These are phyloP conservation scores for Graptemys geographica DNA, from an alignment of 2,797 vertebrate species.

Conservation along the genomic window DNA sequence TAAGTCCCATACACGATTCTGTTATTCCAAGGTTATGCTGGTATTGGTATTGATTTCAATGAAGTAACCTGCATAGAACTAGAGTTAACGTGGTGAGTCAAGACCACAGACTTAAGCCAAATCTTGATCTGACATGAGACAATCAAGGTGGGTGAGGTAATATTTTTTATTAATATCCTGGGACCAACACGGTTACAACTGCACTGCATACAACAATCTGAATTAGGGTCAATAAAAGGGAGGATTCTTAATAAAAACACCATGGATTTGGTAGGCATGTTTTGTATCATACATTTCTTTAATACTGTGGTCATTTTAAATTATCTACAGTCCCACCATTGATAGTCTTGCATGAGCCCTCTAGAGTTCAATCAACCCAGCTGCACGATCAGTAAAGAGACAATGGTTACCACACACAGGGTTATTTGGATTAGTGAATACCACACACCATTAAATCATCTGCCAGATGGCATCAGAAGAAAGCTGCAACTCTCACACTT, in stretches of 20 bases:
- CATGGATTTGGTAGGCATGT: background rate
- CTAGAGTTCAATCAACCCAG: constrained; percentile 79
- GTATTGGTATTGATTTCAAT: background rate
- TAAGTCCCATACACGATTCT: background rate
- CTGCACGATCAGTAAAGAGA: constrained; percentile 74
- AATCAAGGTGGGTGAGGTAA: background rate
- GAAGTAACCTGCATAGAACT: background rate
- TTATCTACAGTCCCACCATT: constrained; percentile 65
- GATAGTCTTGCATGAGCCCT: constrained; percentile 74
- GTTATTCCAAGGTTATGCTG: background rate
- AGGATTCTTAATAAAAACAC: constrained; percentile 44
- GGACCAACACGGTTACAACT: background rate
- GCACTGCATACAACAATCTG: background rate
- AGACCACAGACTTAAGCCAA: background rate
- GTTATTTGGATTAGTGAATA: constrained; percentile 86
- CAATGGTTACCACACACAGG: constrained; percentile 81
- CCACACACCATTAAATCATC: constrained; percentile 83
- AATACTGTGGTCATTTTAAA: constrained; percentile 63
- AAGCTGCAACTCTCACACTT: constrained; percentile 82
- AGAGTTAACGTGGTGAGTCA: background rate
- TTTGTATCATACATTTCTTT: background rate
- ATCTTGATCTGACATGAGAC: background rate
- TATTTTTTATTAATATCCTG: background rate
- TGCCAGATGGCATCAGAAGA: constrained; percentile 85
- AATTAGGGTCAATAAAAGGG: background rate